Evolutionary conservation across 2,113 vertebrate genomes (phyloP), one percentile per base, ranked within the genome.

Genomic region (Hyaena hyaena): DNA sequence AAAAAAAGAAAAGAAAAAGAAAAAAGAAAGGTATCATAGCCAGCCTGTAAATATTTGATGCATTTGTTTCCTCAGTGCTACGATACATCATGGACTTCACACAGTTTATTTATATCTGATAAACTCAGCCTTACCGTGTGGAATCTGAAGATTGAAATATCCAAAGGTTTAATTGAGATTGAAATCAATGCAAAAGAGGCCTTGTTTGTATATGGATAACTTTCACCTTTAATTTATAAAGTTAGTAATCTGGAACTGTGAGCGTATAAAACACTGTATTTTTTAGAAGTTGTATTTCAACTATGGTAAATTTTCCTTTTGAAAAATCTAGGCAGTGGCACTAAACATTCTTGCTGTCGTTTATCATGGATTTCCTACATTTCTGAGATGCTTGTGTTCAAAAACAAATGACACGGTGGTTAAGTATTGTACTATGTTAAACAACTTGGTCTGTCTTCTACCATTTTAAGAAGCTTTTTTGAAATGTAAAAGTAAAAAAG

Each of bases 171-270:
- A 98, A 96, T 95, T 85, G 63, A 98, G 97, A 98, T 98, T 95
- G 86, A 98, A 98, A 98, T 99, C 97, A 97, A 50, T 97, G 98
- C 95, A 98, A 96, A 98, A 98, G 97, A 98, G 98, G 97, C 98
- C 98, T 99, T 98, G 98, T 98, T 99, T 98, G 91, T 98, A 98
- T 97, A 97, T 1, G 50, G 96, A 96, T 98, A 97, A 97, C 96
- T 97, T 98, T 98, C 97, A 98, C 96, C 93, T 98, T 98, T 98
- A 97, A 98, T 98, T 98, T 98, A 98, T 98, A 97, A 98, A 92
- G 80, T 98, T 98, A 98, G 33, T 81, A 88, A 87, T 97, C 97
- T 97, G 97, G 96, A 98, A 98, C 98, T 98, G 96, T 98, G 94
- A 98, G 98, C 88, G 31, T 96, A 76, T 88, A 97, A 96, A 96